These are phyloP conservation scores for Elachura formosa DNA, from an alignment of 2,113 vertebrate genomes.

Conservation along the genomic window DNA sequence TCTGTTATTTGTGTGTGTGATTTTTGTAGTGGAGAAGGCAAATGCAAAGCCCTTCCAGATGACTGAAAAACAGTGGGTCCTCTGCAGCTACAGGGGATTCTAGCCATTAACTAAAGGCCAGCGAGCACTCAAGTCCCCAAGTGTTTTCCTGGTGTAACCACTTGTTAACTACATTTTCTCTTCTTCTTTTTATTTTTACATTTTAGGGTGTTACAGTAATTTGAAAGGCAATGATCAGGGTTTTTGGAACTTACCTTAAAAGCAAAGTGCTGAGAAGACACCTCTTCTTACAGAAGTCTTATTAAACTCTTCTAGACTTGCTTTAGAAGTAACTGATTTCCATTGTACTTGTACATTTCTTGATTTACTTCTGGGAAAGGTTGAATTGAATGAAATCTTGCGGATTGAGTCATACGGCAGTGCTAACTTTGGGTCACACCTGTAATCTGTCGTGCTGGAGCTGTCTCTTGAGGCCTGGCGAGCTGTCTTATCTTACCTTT, in stretches of 20 bases:
- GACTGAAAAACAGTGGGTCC: slow-evolving; percentile 94
- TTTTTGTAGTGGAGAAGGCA: slow-evolving; percentile 99
- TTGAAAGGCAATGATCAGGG: slow-evolving; percentile 79
- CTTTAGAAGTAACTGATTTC: slow-evolving; percentile 71
- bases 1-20: slow-evolving; percentile 99
- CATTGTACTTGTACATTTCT: slow-evolving; percentile 65
- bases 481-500: slow-evolving; percentile 29
- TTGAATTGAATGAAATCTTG: slow-evolving; percentile 50
- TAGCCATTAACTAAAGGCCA: slow-evolving; percentile 95
- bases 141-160: slow-evolving; percentile 90
- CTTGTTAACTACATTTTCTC: slow-evolving; percentile 84
- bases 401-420: slow-evolving; percentile 14
- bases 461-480: slow-evolving; percentile 50
- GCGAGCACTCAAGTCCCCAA: slow-evolving; percentile 90
- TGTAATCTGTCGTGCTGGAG: slow-evolving; percentile 25
- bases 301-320: slow-evolving; percentile 76
- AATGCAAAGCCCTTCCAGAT: slow-evolving; percentile 98
- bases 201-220: slow-evolving; percentile 86
- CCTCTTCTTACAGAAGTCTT: slow-evolving; percentile 73
- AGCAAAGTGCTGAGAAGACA: slow-evolving; percentile 77
- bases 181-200: slow-evolving; percentile 81
- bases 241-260: slow-evolving; percentile 74
- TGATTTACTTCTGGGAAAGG: slow-evolving; percentile 65
- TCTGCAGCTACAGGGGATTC: slow-evolving; percentile 97
- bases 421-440: neutral